Evolutionary conservation across 2,797 vertebrate genomes (phyloP).

Genomic region (Danio choprae): DNA sequence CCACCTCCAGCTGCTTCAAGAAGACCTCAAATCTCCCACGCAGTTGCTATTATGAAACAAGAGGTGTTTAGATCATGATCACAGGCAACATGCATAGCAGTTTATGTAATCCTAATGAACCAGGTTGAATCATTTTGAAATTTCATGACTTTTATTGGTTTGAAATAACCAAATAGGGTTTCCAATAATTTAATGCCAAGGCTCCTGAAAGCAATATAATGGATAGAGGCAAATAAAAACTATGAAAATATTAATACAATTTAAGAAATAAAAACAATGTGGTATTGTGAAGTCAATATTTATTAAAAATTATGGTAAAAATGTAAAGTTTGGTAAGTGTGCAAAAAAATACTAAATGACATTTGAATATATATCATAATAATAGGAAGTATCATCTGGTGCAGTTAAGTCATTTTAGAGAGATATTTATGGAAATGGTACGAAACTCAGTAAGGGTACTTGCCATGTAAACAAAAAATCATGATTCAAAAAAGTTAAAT

Average conservation of each 20-base stretch:
- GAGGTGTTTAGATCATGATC: slow-evolving; percentile 13
- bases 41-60: slow-evolving; percentile 74
- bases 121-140: neutral
- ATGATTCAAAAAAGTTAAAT: no score
- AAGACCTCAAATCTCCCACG: slow-evolving; percentile 81
- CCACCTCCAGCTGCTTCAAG: slow-evolving; percentile 80
- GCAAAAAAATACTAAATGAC: no score
- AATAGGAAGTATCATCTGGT: no score
- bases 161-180: neutral
- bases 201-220: neutral
- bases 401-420: no score
- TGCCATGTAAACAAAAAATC: no score
- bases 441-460: no score
- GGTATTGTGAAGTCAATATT: neutral
- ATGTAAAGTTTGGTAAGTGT: no score
- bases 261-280: neutral
- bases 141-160: neutral
- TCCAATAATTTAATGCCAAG: neutral
- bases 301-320: no score
- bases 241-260: neutral
- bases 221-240: neutral
- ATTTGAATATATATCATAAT: no score
- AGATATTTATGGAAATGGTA: no score
- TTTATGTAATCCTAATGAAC: neutral
- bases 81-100: neutral